Base-by-base conservation (phyloP, 2,797 vertebrate species). In the Ceyx erithaca region DNA sequence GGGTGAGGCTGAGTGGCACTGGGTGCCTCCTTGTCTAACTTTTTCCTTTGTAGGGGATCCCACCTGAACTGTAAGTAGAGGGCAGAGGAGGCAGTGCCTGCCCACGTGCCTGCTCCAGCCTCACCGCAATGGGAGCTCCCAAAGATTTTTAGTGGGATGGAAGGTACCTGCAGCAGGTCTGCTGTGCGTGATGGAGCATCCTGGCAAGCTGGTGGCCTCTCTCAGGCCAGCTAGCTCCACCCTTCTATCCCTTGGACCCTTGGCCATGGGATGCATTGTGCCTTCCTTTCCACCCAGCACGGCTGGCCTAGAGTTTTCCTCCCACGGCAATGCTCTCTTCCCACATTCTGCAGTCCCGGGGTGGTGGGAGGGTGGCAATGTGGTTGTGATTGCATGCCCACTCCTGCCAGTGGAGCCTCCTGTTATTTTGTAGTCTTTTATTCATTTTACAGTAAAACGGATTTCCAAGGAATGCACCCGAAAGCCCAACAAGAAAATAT, bases 361-460 rank as follows among this genome's bases (percentile, higher is more conserved):
- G 96, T 73, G 96, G 97, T 21, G 96, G 98, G 97, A 83, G 94
- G 96, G 95, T 11, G 45, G 93, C 91, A 96, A 89, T 55, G 92
- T 89, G 96, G 97, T 88, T 96, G 97, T 97, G 98, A 98, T 98
- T 99, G 99, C 99, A 99, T 99, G 99, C 98, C 97, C 98, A 98
- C 98, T 97, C 96, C 97, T 96, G 97, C 98, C 98, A 97, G 94
- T 98, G 98, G 98, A 99, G 98, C 98, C 98, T 99, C 97, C 98
- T 99, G 99, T 99, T 99, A 99, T 99, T 99, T 99, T 99, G 99
- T 98, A 99, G 99, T 99, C 98, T 99, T 99, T 98, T 98, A 99
- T 99, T 99, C 99, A 99, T 99, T 99, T 99, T 99, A 98, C 99
- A 99, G 99, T 99, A 99, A 99, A 99, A 98, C 99, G 99, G 99